Conservation (phyloP, 2,888 invertebrate genomes). For the Saturnia pavonia region DNA sequence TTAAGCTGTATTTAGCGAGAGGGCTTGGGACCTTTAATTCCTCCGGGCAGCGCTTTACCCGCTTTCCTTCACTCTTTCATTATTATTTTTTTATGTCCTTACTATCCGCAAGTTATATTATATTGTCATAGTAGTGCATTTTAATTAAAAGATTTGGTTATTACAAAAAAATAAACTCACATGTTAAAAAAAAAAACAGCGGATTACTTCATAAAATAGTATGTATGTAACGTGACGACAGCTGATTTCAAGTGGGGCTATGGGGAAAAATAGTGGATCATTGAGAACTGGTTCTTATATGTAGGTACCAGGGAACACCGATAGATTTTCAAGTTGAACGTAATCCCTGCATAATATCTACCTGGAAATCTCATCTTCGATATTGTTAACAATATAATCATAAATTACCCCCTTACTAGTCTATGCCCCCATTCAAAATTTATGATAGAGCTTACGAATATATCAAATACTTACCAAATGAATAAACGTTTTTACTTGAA, state of each 20-base stretch:
- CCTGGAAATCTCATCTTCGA: too few relatives aligned
- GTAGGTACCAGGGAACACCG: background rate
- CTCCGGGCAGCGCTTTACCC: slow-evolving; percentile 3
- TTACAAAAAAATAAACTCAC: background rate
- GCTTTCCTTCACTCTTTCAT: slow-evolving; percentile 12
- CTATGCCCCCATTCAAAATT: background rate
- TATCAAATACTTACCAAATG: background rate
- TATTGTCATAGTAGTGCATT: background rate
- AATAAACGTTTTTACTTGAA: background rate
- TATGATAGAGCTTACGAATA: background rate
- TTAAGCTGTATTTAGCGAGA: slow-evolving; percentile 25
- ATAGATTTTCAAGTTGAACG: background rate
- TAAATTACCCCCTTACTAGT: background rate
- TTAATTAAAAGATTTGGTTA: background rate
- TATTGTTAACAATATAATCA: background rate
- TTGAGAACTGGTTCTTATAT: background rate
- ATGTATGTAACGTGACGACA: too few relatives aligned
- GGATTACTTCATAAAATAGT: too few relatives aligned
- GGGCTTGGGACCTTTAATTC: slow-evolving; percentile 21
- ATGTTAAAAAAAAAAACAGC: too few relatives aligned
- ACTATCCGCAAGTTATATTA: background rate
- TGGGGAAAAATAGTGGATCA: background rate
- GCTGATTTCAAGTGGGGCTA: background rate
- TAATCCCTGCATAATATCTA: too few relatives aligned
- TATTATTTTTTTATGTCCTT: slow-evolving; percentile 15